Conservation (phyloP, 1,140 invertebrate species). For the Drosophila equinoxialis region DNA sequence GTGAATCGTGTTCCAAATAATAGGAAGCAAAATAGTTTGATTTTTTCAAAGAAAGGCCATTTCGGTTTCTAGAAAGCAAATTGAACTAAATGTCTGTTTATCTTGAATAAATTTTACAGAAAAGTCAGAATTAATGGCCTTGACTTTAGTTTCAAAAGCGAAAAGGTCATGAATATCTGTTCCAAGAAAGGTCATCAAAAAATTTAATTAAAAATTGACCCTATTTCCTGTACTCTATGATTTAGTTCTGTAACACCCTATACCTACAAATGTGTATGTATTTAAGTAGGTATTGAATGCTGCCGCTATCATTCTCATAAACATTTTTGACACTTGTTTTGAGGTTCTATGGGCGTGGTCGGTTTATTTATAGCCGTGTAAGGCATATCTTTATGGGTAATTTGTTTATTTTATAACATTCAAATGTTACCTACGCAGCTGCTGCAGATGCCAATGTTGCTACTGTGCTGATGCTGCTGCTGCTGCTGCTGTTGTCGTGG, state of each 20-base stretch:
- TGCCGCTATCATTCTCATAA: neutral
- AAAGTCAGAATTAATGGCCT: too few relatives aligned
- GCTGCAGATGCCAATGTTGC: constrained; percentile 18
- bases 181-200: too few relatives aligned
- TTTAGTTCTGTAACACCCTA: neutral
- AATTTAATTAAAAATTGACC: too few relatives aligned
- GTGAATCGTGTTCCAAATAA: too few relatives aligned
- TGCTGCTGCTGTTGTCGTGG: constrained; percentile 2
- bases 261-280: neutral
- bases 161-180: too few relatives aligned
- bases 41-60: too few relatives aligned
- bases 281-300: neutral
- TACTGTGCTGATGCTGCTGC: constrained; percentile 33
- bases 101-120: too few relatives aligned
- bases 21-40: too few relatives aligned
- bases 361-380: constrained; percentile 11
- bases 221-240: neutral
- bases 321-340: constrained; percentile 31
- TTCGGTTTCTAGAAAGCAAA: too few relatives aligned
- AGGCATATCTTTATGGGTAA: constrained; percentile 52
- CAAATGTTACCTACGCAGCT: constrained; percentile 8
- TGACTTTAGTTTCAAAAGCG: too few relatives aligned
- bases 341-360: neutral
- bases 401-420: constrained; percentile 76
- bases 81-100: too few relatives aligned